A percentile compares a stretch with the other conserved stretches of the same genome.
phyloP scores from a whole-genome alignment of 2,113 vertebrate species.

The Tenrec ecaudatus region DNA sequence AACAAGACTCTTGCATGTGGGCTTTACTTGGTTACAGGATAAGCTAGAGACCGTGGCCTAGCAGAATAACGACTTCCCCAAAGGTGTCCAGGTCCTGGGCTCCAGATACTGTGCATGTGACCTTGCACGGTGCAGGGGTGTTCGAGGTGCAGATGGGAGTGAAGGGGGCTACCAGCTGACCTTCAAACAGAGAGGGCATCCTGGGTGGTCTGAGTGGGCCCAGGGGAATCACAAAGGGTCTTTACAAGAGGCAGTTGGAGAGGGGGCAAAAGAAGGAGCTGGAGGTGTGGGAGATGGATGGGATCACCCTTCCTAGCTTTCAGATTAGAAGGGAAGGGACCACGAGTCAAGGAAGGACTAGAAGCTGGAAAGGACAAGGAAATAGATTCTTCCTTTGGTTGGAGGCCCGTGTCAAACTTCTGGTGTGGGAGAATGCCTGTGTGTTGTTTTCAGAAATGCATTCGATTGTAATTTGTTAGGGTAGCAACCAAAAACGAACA shows the following conservation, averaged over 20 bases:
- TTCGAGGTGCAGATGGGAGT: neutral
- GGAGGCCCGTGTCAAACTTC: neutral
- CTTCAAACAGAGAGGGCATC: neutral
- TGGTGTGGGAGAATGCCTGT: neutral
- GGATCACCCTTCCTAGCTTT: fast-evolving
- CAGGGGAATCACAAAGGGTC: neutral
- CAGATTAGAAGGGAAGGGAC: neutral
- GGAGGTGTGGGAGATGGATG: neutral
- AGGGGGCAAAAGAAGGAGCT: neutral
- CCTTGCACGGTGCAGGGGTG: neutral
- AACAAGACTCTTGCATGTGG: slow-evolving; percentile 84
- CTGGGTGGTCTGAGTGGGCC: neutral
- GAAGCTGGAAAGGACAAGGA: neutral
- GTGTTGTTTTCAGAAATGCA: neutral
- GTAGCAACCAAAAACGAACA: neutral
- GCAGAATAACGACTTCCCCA: neutral
- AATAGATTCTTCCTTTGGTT: neutral
- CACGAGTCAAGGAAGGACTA: neutral
- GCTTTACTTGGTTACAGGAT: slow-evolving; percentile 85
- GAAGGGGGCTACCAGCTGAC: neutral
- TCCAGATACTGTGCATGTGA: neutral
- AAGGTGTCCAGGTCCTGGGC: neutral
- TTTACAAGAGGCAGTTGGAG: neutral
- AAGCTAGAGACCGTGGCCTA: slow-evolving; percentile 67
- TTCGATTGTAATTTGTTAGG: neutral